A percentile compares a stretch with the other conserved stretches of the same genome.
Conservation (phyloP, 2,888 invertebrate genomes). For the Epistrophe eligans region DNA sequence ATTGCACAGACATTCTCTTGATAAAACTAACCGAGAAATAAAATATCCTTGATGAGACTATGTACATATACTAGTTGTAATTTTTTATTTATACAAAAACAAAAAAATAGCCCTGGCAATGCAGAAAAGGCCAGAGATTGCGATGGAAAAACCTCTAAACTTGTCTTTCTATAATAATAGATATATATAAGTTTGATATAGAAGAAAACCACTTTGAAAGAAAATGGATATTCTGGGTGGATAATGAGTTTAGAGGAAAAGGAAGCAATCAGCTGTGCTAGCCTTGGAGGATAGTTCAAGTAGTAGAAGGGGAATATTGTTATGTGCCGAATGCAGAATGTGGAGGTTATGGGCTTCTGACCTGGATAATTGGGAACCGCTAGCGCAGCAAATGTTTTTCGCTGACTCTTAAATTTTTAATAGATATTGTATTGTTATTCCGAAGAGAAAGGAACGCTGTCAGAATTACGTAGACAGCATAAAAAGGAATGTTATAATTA, state of each 20-base stretch:
- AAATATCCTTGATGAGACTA: constrained; percentile 21
- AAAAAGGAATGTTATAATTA: constrained; percentile 23
- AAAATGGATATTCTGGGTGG: constrained; percentile 50
- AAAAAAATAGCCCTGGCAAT: constrained; percentile 3
- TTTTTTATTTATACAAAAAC: constrained; percentile 45
- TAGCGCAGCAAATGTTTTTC: constrained; percentile 16
- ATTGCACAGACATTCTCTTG: constrained; percentile 47
- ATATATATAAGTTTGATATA: background rate
- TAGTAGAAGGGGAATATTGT: constrained; percentile 12
- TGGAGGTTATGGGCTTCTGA: constrained; percentile 48
- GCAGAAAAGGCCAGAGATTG: constrained; percentile 19
- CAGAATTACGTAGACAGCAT: background rate
- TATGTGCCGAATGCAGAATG: constrained; percentile 1
- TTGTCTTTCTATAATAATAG: background rate
- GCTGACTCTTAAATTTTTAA: constrained; percentile 44
- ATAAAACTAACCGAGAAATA: constrained; percentile 26
- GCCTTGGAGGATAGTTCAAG: constrained; percentile 20
- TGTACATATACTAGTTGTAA: constrained; percentile 21
- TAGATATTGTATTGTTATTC: constrained; percentile 16
- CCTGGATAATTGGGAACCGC: constrained; percentile 32
- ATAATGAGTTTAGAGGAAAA: constrained; percentile 54
- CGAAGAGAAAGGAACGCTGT: background rate
- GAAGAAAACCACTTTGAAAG: constrained; percentile 24
- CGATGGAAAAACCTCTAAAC: constrained; percentile 21
- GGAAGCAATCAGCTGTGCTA: constrained; percentile 45